Conservation (phyloP, 2,888 invertebrate species). For the Tetranychus truncatus region DNA sequence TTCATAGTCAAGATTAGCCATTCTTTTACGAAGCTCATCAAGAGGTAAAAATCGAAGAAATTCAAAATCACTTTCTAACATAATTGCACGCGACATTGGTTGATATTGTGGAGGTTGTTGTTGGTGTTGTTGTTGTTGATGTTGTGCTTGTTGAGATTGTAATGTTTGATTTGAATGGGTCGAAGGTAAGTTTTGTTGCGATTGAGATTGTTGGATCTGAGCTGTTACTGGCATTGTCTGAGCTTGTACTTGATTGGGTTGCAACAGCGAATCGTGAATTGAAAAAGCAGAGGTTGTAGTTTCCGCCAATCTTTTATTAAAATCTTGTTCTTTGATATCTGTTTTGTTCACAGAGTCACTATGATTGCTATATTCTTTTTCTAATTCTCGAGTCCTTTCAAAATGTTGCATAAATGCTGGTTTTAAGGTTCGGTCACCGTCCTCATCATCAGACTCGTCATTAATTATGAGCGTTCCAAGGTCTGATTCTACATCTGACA, state of each 20-base stretch:
- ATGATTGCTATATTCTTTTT: not conserved
- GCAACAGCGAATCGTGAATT: not conserved
- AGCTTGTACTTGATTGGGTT: too few relatives aligned
- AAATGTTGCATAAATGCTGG: constrained; percentile 23
- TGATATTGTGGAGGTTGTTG: not conserved
- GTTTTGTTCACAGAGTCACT: not conserved
- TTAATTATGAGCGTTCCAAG: constrained; percentile 93
- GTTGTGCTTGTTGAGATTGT: not conserved
- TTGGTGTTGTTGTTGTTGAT: not conserved
- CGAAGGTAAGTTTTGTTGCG: not conserved
- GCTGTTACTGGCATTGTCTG: too few relatives aligned
- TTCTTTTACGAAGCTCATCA: constrained; percentile 73
- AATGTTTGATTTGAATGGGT: not conserved
- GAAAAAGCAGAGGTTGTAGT: not conserved
- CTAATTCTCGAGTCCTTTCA: constrained; percentile 15
- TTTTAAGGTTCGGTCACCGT: constrained; percentile 34
- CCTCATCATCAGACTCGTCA: constrained; percentile 47
- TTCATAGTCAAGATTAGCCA: constrained; percentile 80
- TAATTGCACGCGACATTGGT: constrained; percentile 19
- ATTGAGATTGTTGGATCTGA: not conserved
- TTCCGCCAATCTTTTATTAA: not conserved
- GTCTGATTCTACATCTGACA: constrained; percentile 50
- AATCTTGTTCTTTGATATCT: not conserved
- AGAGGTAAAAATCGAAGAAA: constrained; percentile 45
- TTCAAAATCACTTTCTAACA: constrained; percentile 22